A percentile compares a stretch with the other conserved stretches of the same genome.
phyloP scores from a whole-genome alignment of 2,113 vertebrate species.

The Cromileptes altivelis region DNA sequence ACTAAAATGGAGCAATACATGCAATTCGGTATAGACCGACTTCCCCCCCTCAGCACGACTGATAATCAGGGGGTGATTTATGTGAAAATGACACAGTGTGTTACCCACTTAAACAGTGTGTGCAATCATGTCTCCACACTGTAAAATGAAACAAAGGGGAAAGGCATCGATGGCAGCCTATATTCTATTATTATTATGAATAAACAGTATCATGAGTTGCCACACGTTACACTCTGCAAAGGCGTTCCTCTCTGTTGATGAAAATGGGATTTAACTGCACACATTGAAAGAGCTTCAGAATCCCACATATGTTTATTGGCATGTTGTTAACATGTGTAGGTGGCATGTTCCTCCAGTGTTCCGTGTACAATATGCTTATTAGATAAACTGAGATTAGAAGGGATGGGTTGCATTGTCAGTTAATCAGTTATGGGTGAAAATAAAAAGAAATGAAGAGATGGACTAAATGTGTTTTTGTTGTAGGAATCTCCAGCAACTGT shows the following conservation, averaged over 20 bases:
- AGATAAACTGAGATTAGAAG: not conserved
- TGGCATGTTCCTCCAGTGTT: not conserved
- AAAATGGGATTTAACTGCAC: not conserved
- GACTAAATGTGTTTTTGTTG: too few relatives aligned
- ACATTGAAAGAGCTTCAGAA: not conserved
- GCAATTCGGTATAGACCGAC: not conserved
- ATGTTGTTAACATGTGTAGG: conserved; percentile 11
- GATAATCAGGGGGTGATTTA: not conserved
- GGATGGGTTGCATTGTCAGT: not conserved
- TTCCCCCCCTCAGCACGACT: too few relatives aligned
- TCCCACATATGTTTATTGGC: conserved; percentile 1
- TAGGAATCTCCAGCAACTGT: too few relatives aligned
- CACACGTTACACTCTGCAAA: not conserved
- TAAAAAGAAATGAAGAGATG: too few relatives aligned
- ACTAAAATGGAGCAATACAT: not conserved
- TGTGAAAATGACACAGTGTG: not conserved
- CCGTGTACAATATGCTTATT: conserved; percentile 7
- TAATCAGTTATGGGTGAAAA: conserved; percentile 1
- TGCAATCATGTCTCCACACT: not conserved
- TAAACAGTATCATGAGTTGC: not conserved
- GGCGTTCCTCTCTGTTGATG: not conserved
- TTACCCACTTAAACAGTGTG: not conserved
- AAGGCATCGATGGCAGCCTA: not conserved
- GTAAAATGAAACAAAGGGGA: not conserved
- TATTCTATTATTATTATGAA: not conserved